Evolutionary conservation across 2,797 vertebrate genomes (phyloP), one percentile per base, ranked within the genome.

Genomic region (Poeciliopsis gracilis): DNA sequence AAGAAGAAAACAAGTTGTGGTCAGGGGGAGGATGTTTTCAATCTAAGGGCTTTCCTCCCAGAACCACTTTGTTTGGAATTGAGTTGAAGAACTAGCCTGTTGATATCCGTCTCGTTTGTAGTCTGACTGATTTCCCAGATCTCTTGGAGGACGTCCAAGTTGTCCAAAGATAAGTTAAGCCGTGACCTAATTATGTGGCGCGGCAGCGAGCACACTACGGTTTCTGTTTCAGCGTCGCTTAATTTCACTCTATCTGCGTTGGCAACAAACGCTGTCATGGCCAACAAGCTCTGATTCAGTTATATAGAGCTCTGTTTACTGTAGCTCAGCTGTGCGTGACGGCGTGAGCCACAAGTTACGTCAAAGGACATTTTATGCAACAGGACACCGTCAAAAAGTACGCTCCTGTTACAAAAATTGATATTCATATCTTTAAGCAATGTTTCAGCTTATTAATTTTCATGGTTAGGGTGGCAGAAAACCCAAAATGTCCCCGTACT

Each of bases 11-110:
- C 3, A 67, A 67, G 11, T 55, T 84, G 80, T 78, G 79, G 80
- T 89, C 80, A 82, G 28, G 18, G 8, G 73, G 66, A 16, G 76
- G 74, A 83, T 90, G 88, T 79, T 90, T 86, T 73, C 36, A 69
- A 71, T 90, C 86, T 71, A 51, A 73, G 11, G 77, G 59, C 4
- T 77, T 82, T 74, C 81, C 75, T 86, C 87, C 80, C 61, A 80
- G 51, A 87, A 45, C 30, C 5, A 8, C 63, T 75, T 70, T 49
- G 51, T 57, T 47, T 70, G 18, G 46, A 69, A 72, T 72, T 41
- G 15, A 61, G 72, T 71, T 2, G 59, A 45, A 83, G 77, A 36
- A 75, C 78, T 25, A 51, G 73, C 59, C 84, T 55, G 73, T 67
- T 81, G 36, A 77, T 47, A 36, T 74, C 46, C 59, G 43, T 77